Base-by-base conservation (phyloP, 1,140 invertebrate genomes). In the Aporrectodea caliginosa region DNA sequence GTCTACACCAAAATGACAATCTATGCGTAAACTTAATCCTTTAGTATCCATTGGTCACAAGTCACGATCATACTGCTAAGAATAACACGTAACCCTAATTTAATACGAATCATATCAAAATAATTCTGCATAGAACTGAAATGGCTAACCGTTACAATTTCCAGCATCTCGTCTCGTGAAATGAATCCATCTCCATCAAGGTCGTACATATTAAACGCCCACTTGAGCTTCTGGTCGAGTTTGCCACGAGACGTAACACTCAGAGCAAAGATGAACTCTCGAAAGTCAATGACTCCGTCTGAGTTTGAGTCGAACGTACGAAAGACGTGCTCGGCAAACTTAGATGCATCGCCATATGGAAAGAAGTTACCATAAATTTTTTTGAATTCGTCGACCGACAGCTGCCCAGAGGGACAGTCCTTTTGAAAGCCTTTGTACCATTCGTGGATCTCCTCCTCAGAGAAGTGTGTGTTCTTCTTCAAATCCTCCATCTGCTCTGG, bases 351-450 rank as follows among this genome's bases (percentile, higher is more conserved):
- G 27, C 96, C 97, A 86, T 98, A 98, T 29, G 97, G 97, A 87
- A 98, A 99, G 89, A 99, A 99, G 88, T 98, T 98, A 82, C 95
- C 96, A 80, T 98, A 99, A 85, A 98, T 98, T 90, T 98, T 98
- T 89, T 98, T 98, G 87, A 98, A 98, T 88, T 98, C 97, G 29
- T 81, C 80, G 1, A 81, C 80, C 14, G 80, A 74, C 27, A 98
- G 90, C 87, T 98, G 94, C 69, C 96, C 97, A 86, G 93, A 96
- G 1, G 96, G 97, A 88, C 96, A 98, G 88, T 98, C 96, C 89
- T 98, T 98, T 73, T 98, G 87, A 89, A 98, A 98, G 35, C 96
- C 96, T 91, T 98, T 98, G 90, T 98, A 98, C 97, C 97, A 98
- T 90, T 98, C 96, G 88, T 98, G 95, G 84, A 99, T 97, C 90